Evolutionary conservation across 2,888 invertebrate genomes (phyloP), one percentile per base, ranked within the genome.

Genomic region (Lapara coniferarum): DNA sequence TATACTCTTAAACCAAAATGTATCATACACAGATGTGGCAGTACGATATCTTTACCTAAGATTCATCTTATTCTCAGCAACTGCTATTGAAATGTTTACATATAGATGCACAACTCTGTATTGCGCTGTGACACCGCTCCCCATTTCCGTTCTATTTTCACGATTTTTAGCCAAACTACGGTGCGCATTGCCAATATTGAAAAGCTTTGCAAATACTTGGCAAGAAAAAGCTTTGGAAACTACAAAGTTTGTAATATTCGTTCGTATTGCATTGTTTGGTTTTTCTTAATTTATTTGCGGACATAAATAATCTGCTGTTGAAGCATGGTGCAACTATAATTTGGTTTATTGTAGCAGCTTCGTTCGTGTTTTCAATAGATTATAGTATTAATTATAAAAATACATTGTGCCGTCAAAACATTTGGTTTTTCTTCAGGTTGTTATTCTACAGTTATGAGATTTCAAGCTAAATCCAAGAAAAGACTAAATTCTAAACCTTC

Each of bases 61-160:
- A 63, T 44, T 44, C 59, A 59, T 59, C 44, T 59, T 16, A 56
- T 37, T 25, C 25, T 16, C 46, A 63, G 63, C 63, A 13, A 49
- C 63, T 63, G 63, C 63, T 49, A 70, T 74, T 77, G 82, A 81
- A 84, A 51, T 85, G 84, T 87, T 86, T 87, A 83, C 83, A 79
- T 73, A 77, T 73, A 73, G 75, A 74, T 70, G 53, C 59, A 55
- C 30, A 30, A 30, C 19, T 16, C 66, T 83, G 85, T 88, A 88
- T 87, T 86, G 83, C 82, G 77, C 75, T 77, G 80, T 83, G 85
- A 85, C 87, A 86, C 79, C 77, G 84, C 83, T 82, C 74, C 82
- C 85, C 78, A 85, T 86, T 87, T 89, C 88, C 88, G 85, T 81
- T 82, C 82, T 76, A 85, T 85, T 87, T 85, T 82, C 77, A 73